Conservation (phyloP, 2,797 vertebrate species). For the Synanceia verrucosa region DNA sequence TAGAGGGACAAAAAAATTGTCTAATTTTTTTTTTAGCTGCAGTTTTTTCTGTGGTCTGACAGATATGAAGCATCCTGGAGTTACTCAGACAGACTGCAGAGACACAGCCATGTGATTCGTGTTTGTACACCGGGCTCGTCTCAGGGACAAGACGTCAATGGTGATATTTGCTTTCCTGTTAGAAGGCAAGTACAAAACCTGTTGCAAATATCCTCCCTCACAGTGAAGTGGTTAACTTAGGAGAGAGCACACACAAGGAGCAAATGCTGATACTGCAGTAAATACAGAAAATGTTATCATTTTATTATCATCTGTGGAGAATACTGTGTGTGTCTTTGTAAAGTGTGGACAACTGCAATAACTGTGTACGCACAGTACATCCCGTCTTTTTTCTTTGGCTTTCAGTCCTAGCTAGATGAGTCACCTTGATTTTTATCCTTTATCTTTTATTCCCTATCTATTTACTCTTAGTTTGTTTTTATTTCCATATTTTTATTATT, state of each 20-base stretch:
- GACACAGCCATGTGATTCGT: conserved; percentile 12
- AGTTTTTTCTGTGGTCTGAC: background rate
- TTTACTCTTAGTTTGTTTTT: too few species aligned
- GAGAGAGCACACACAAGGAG: background rate
- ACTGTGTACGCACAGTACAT: background rate
- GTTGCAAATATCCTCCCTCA: conserved; percentile 17
- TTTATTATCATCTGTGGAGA: background rate
- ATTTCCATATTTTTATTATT: too few species aligned
- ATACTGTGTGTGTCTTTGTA: background rate
- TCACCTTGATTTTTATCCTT: too few species aligned
- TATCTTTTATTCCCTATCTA: too few species aligned
- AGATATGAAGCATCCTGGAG: background rate
- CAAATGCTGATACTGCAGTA: background rate
- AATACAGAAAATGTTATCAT: background rate
- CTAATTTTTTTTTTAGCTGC: background rate
- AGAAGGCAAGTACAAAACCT: conserved; percentile 3
- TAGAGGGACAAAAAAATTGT: background rate
- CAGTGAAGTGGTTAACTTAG: background rate
- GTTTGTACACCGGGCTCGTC: conserved; percentile 16
- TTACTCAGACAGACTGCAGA: background rate
- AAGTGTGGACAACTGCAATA: background rate
- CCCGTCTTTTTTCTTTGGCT: too few species aligned
- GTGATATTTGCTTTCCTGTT: background rate
- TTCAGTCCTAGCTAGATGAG: too few species aligned
- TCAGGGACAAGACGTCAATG: conserved; percentile 7